Percentiles rank a stretch among this genome's conserved stretches.
phyloP scores from a whole-genome alignment of 1,140 invertebrate genomes.

The Bombus haemorrhoidalis region DNA sequence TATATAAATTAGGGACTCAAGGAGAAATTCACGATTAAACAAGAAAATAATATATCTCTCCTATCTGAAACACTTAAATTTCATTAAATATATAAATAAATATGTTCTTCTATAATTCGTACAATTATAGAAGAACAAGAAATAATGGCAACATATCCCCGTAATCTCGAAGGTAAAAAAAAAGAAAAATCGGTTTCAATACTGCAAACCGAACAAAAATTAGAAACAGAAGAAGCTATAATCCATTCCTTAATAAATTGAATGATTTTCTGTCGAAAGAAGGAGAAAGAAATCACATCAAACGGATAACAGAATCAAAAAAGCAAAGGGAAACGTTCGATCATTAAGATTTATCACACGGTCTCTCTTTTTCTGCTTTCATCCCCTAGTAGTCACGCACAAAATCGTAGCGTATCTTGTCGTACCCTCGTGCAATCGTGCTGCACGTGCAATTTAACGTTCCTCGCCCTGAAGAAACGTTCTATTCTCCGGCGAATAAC shows the following conservation, averaged over 20 bases:
- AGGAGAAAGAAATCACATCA: background rate
- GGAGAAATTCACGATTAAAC: too few species aligned
- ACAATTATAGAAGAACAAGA: too few species aligned
- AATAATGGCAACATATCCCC: too few species aligned
- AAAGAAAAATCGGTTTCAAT: too few species aligned
- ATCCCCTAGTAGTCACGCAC: background rate
- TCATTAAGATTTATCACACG: background rate
- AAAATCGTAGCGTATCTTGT: constrained; percentile 22
- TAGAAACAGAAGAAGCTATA: too few species aligned
- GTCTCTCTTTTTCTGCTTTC: background rate
- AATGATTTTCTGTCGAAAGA: background rate
- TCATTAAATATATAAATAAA: too few species aligned
- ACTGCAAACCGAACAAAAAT: too few species aligned
- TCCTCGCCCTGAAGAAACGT: constrained; percentile 1
- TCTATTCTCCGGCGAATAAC: constrained; percentile 30
- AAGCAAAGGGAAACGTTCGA: background rate
- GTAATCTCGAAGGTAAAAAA: too few species aligned
- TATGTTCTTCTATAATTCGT: too few species aligned
- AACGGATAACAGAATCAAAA: background rate
- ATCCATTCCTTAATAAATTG: too few species aligned
- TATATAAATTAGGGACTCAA: background rate
- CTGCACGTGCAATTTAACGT: constrained; percentile 44
- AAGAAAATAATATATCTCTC: too few species aligned
- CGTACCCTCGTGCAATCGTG: background rate
- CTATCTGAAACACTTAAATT: too few species aligned